Evolutionary conservation across 1,140 invertebrate species (phyloP), one percentile per base, ranked within the genome.

Genomic region (Druon quercuslanigerum): DNA sequence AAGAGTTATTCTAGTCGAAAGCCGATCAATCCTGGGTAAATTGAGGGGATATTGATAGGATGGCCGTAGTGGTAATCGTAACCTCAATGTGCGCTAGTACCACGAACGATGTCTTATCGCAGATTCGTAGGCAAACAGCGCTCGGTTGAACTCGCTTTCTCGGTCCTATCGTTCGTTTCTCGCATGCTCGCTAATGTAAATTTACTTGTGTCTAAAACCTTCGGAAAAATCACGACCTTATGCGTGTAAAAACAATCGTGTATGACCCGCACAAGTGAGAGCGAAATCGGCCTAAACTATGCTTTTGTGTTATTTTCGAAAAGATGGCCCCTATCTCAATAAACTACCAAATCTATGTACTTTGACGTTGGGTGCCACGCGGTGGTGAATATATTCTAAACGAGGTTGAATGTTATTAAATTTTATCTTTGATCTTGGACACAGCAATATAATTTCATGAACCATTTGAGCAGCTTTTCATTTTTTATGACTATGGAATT

Each of bases 121-220:
- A 5, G 19, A 20, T n/a, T 7, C 9, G 33, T 13, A 72, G 16
- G 52, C 76, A 78, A 84, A 83, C 74, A 79, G 51, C 51, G 79
- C 72, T 83, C 70, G 74, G 54, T 70, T 73, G 79, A 83, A 79
- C 72, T 77, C 73, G 79, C 73, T 66, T 50, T 16, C 17, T 54
- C 16, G 17, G 8, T 17, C n/a, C 16, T 54, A 54, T 54, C 52
- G 52, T 17, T 9, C 52, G 52, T 54, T 54, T 54, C 16, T 54
- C 16, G 8, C n/a, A 54, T 19, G 16, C n/a, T 54, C 19, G 52
- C 52, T 8, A 17, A 17, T 54, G 17, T 17, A 54, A 54, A 3
- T 54, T 4, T 16, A 54, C 52, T 8, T 54, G n/a, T 54, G 17
- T 9, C 4, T 46, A 9, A 46, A 9, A 33, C 4, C 25, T 4